Base-by-base conservation (phyloP, 2,888 invertebrate genomes). In the Drosophila picticornis region DNA sequence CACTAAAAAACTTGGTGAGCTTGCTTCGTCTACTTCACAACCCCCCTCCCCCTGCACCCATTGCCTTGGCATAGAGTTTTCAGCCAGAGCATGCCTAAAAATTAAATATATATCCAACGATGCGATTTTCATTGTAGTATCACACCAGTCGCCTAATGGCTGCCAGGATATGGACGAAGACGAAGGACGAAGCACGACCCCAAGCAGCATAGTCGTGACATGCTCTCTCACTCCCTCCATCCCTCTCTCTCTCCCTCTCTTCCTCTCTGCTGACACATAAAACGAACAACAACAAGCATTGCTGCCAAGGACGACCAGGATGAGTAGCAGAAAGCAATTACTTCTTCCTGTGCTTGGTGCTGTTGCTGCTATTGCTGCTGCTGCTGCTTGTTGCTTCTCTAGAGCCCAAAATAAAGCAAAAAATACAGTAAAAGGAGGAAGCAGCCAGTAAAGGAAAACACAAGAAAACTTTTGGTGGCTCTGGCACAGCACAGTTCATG, bases 291-390 rank as follows among this genome's bases (percentile, higher is more conserved):
- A 43, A 29, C 50, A 69, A 55, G 64, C 22, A 67, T 55, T 63
- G 53, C 63, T 64, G 62, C 62, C 80, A 75, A 82, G 81, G 72
- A 75, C 72, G 64, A 58, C 67, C 61, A 79, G 80, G 75, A 81
- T 75, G 82, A 79, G 78, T 62, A 85, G 88, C 81, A 88, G 87
- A 90, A 90, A 90, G 89, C 85, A 90, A 86, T 86, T 88, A 90
- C 85, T 86, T 90, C 88, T 75, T 80, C 57, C 57, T 57, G 57
- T 31, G 46, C 43, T 57, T 40, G 56, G 2, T 36, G 25, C 71
- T 74, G 68, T 29, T 38, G 61, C 27, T 63, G 43, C 40, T 70
- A 64, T 1, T 34, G 32, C 0, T 22, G 43, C 22, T 31, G 43
- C 57, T 31, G 46, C 57, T 31, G 46, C 57, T 85, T 85, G 86